Percentiles rank a stretch among this genome's conserved stretches.
These are phyloP conservation scores for Sarcophilus harrisii DNA, from an alignment of 2,797 vertebrate species.

Conservation along the genomic window DNA sequence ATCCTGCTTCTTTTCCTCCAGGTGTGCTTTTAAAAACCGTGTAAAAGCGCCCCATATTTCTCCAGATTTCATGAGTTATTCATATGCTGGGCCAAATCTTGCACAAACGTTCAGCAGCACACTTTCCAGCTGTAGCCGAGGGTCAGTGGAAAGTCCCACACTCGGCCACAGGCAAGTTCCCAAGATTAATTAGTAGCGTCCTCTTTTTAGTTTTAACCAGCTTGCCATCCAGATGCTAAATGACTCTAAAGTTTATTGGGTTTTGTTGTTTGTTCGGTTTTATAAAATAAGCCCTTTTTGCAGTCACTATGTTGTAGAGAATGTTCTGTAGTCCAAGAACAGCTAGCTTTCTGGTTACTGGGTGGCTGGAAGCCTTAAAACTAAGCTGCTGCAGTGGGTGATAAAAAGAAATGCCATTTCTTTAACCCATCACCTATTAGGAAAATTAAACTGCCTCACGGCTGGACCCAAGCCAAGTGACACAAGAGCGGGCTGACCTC, in stretches of 20 bases:
- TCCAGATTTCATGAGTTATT: slow-evolving; percentile 29
- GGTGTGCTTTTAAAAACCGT: not conserved
- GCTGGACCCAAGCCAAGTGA: not conserved
- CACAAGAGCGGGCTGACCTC: not conserved
- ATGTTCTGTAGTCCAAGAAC: slow-evolving; percentile 15
- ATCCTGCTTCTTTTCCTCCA: not conserved
- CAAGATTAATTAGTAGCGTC: slow-evolving; percentile 61
- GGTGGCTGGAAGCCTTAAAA: slow-evolving; percentile 11
- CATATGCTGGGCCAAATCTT: not conserved
- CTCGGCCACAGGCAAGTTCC: slow-evolving; percentile 69
- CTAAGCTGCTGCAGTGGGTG: too few species aligned
- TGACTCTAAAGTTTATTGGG: slow-evolving; percentile 71
- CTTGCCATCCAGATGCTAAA: slow-evolving; percentile 78
- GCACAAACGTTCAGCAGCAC: slow-evolving; percentile 54
- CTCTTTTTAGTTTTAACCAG: slow-evolving; percentile 79
- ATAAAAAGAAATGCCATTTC: slow-evolving; percentile 18
- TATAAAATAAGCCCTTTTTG: slow-evolving; percentile 67
- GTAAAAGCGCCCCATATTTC: not conserved
- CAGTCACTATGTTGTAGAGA: slow-evolving; percentile 48
- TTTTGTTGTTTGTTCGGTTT: slow-evolving; percentile 58
- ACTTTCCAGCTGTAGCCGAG: slow-evolving; percentile 49
- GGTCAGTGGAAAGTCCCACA: slow-evolving; percentile 64
- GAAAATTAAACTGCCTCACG: not conserved
- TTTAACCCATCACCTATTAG: not conserved
- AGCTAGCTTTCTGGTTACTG: not conserved